These are phyloP conservation scores for Ecliptopera silaceata DNA, from an alignment of 2,888 invertebrate species.

Conservation along the genomic window DNA sequence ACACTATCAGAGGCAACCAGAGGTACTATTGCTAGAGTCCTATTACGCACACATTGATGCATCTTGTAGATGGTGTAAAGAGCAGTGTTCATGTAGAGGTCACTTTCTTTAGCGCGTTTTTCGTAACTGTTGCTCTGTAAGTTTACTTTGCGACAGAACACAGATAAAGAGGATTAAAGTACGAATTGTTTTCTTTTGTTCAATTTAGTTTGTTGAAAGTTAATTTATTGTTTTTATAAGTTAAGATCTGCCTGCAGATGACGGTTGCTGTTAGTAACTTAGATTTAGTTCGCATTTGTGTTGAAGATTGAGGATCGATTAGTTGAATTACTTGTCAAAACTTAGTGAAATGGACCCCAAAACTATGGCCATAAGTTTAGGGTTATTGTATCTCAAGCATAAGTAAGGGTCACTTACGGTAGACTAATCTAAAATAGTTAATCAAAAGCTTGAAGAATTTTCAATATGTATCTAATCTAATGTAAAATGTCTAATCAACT, in stretches of 20 bases:
- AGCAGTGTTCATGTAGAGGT: no score
- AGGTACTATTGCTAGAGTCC: no score
- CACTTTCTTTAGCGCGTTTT: no score
- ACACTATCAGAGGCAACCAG: no score
- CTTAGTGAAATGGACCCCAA: conserved; percentile 5
- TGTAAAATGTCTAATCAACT: no score
- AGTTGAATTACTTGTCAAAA: conserved; percentile 13
- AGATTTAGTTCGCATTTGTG: conserved; percentile 21
- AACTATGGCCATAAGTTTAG: neutral
- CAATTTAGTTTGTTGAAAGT: conserved; percentile 31
- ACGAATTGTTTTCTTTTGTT: conserved; percentile 39
- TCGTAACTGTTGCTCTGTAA: no score
- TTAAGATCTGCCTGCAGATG: conserved; percentile 21
- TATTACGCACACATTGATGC: no score
- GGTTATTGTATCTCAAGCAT: neutral
- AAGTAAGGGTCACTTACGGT: no score
- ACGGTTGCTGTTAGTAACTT: conserved; percentile 23
- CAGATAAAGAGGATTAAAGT: conserved; percentile 35
- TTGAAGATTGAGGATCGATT: conserved; percentile 14
- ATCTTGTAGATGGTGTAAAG: no score
- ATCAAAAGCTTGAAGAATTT: no score
- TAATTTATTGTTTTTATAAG: conserved; percentile 31
- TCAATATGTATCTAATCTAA: no score
- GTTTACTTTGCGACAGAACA: conserved; percentile 13
- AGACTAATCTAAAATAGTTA: no score